A percentile compares a stretch with the other conserved stretches of the same genome.
Conservation (phyloP, 2,888 invertebrate species). For the Lithophane leautieri region DNA sequence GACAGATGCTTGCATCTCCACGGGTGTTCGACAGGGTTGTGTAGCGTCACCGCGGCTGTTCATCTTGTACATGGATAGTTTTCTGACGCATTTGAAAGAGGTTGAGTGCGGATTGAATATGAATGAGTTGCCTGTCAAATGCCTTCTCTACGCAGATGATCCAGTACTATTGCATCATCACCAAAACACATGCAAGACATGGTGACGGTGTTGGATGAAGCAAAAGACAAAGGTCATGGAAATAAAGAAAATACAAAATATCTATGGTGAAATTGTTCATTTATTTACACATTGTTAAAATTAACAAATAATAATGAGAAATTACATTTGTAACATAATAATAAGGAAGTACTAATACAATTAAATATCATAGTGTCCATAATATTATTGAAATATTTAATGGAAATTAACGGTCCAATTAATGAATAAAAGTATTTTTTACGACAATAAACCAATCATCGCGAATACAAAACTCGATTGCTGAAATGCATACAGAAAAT, state of each 20-base stretch:
- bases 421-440: slow-evolving; percentile 4
- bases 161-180: background rate
- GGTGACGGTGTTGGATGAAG: background rate
- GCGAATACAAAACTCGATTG: slow-evolving; percentile 16
- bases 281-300: slow-evolving; percentile 79
- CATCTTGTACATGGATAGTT: background rate
- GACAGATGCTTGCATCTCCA: background rate
- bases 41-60: background rate
- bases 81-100: background rate
- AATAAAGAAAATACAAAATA: background rate
- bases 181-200: background rate
- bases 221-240: background rate
- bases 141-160: background rate
- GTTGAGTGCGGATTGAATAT: too few relatives aligned
- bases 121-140: background rate
- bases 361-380: slow-evolving; percentile 47
- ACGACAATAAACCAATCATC: slow-evolving; percentile 18
- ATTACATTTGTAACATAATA: slow-evolving; percentile 62
- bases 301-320: slow-evolving; percentile 63
- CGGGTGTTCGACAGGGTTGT: background rate
- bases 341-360: slow-evolving; percentile 48
- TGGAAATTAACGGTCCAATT: slow-evolving; percentile 30
- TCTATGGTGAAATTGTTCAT: slow-evolving; percentile 68
- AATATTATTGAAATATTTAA: slow-evolving; percentile 41
- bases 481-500: slow-evolving; percentile 25